Conservation (phyloP, 2,797 vertebrate species). For the Phylloscopus collybita region DNA sequence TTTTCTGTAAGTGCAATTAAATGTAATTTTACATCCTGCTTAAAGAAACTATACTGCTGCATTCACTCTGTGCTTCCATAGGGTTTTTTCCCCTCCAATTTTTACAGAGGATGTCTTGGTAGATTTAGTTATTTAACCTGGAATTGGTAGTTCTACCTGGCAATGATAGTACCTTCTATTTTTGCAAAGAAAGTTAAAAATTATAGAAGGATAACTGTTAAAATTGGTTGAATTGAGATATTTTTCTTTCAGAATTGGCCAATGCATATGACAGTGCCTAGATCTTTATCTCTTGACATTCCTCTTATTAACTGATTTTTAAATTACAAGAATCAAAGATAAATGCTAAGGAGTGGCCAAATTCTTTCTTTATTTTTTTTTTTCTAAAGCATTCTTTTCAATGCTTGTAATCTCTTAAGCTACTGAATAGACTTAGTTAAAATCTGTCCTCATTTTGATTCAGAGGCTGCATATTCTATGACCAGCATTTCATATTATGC, state of each 20-base stretch:
- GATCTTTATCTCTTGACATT: not conserved
- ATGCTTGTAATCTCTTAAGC: not conserved
- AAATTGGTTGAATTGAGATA: not conserved
- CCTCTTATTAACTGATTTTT: not conserved
- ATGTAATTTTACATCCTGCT: not conserved
- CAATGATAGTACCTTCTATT: not conserved
- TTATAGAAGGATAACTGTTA: not conserved
- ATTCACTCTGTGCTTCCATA: not conserved
- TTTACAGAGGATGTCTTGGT: not conserved
- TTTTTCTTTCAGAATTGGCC: not conserved
- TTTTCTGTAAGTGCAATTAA: not conserved
- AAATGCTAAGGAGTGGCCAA: not conserved
- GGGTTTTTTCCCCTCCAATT: not conserved
- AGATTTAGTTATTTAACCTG: constrained; percentile 1
- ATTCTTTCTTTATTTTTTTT: not conserved
- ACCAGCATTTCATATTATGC: not conserved
- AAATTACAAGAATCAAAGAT: not conserved
- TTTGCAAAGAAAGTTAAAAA: not conserved
- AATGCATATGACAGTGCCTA: not conserved
- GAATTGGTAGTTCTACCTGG: not conserved
- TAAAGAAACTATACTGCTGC: not conserved
- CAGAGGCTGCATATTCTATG: not conserved
- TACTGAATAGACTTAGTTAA: not conserved
- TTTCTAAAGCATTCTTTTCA: not conserved
- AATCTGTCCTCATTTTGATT: not conserved